Evolutionary conservation across 2,113 vertebrate species (phyloP).

Genomic region (Physeter macrocephalus): DNA sequence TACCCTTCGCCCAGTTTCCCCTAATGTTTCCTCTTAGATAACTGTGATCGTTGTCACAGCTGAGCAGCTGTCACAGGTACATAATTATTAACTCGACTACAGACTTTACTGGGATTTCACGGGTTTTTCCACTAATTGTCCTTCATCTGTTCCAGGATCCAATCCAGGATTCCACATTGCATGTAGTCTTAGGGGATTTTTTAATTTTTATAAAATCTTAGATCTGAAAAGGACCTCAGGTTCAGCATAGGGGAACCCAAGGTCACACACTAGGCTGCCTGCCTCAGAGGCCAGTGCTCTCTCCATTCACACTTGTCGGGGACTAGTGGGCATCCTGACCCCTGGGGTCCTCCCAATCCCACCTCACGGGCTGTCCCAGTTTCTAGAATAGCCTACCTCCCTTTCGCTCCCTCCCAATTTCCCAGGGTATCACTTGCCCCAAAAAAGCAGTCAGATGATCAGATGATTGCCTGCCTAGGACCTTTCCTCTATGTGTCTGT

Average conservation of each 20-base stretch:
- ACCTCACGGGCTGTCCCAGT: slow-evolving; percentile 42
- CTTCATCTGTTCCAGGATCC: slow-evolving; percentile 32
- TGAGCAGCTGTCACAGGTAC: neutral
- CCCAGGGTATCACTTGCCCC: slow-evolving; percentile 52
- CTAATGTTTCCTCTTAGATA: slow-evolving; percentile 7
- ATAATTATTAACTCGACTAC: neutral
- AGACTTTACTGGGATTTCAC: neutral
- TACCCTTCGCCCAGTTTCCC: neutral
- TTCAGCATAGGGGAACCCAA: slow-evolving; percentile 20
- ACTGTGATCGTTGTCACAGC: neutral
- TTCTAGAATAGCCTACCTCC: slow-evolving; percentile 33
- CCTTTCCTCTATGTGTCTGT: neutral
- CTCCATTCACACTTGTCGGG: neutral
- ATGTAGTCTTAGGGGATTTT: slow-evolving; percentile 23
- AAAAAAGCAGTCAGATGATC: slow-evolving; percentile 55
- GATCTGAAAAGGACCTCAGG: slow-evolving; percentile 9
- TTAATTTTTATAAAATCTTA: slow-evolving; percentile 33
- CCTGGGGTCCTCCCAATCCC: neutral
- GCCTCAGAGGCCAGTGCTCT: neutral
- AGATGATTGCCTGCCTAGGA: neutral
- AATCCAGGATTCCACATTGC: neutral
- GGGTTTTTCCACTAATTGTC: slow-evolving; percentile 41
- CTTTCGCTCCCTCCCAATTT: slow-evolving; percentile 25
- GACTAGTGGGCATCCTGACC: slow-evolving; percentile 15
- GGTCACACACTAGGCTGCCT: neutral